phyloP scores from a whole-genome alignment of 2,888 invertebrate species.

The Scrobipalpa atriplicella region DNA sequence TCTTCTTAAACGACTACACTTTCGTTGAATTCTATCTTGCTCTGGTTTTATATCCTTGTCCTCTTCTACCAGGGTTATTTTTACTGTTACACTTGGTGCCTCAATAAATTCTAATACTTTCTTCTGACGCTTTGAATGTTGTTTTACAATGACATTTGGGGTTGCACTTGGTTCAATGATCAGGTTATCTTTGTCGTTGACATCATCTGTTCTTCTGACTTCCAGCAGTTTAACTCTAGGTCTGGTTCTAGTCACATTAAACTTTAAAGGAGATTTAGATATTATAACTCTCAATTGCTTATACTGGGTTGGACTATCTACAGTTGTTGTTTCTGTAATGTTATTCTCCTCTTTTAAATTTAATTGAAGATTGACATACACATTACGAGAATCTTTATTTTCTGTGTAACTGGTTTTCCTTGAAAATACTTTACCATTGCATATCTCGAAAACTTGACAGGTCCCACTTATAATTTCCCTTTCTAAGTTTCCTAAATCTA shows the following conservation, averaged over 20 bases:
- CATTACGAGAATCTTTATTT: constrained; percentile 37
- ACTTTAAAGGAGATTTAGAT: neutral
- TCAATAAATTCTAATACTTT: neutral
- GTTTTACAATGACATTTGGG: neutral
- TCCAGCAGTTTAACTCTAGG: neutral
- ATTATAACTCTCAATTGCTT: neutral
- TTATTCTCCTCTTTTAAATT: constrained; percentile 47
- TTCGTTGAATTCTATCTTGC: neutral
- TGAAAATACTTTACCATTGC: constrained; percentile 49
- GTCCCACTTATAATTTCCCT: constrained; percentile 42
- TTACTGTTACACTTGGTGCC: neutral
- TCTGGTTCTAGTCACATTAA: constrained; percentile 1
- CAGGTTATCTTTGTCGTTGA: neutral
- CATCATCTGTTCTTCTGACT: neutral
- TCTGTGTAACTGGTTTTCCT: neutral
- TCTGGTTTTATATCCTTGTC: neutral
- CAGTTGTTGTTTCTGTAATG: neutral
- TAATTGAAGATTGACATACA: constrained; percentile 53
- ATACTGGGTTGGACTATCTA: neutral
- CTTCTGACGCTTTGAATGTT: neutral
- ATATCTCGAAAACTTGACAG: constrained; percentile 55
- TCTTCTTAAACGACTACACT: neutral
- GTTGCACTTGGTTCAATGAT: neutral
- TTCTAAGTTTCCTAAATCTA: constrained; percentile 56
- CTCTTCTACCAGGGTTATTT: neutral